phyloP scores from a whole-genome alignment of 2,888 invertebrate species.

The Sceliomorpha sp. region DNA sequence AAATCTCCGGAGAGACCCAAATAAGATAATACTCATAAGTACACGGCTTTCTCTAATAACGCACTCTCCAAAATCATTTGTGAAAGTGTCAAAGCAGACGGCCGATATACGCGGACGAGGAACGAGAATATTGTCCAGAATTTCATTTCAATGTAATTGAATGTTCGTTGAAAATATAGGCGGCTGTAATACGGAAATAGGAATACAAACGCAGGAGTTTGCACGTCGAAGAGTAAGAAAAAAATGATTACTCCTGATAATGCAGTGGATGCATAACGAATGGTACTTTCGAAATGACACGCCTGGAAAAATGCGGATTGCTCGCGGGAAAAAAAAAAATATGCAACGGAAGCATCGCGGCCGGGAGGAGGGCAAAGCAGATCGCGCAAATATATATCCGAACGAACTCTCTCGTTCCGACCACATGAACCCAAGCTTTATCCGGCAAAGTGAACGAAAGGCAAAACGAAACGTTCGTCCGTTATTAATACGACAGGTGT shows the following conservation, averaged over 20 bases:
- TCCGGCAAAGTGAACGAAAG: constrained; percentile 58
- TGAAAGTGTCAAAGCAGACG: too few relatives aligned
- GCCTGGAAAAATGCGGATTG: constrained; percentile 37
- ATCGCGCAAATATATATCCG: constrained; percentile 64
- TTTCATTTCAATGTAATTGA: too few relatives aligned
- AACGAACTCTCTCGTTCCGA: constrained; percentile 61
- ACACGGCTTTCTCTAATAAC: too few relatives aligned
- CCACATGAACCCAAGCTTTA: constrained; percentile 59
- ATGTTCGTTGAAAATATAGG: too few relatives aligned
- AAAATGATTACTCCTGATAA: constrained; percentile 33
- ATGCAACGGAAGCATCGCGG: constrained; percentile 56
- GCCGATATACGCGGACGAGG: too few relatives aligned
- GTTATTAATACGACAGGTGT: constrained; percentile 63
- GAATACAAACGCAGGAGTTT: too few relatives aligned
- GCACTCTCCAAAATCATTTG: too few relatives aligned
- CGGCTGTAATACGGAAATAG: too few relatives aligned
- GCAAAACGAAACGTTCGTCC: constrained; percentile 60
- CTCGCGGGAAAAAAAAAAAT: constrained; percentile 55
- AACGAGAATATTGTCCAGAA: too few relatives aligned
- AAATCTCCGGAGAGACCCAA: too few relatives aligned
- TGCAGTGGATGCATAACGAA: constrained; percentile 24
- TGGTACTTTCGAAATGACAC: constrained; percentile 52
- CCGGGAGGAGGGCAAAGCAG: constrained; percentile 48
- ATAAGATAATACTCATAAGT: too few relatives aligned
- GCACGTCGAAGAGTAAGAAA: constrained; percentile 22